These are phyloP conservation scores for Kryptolebias marmoratus DNA, from an alignment of 2,113 vertebrate genomes.

Conservation along the genomic window DNA sequence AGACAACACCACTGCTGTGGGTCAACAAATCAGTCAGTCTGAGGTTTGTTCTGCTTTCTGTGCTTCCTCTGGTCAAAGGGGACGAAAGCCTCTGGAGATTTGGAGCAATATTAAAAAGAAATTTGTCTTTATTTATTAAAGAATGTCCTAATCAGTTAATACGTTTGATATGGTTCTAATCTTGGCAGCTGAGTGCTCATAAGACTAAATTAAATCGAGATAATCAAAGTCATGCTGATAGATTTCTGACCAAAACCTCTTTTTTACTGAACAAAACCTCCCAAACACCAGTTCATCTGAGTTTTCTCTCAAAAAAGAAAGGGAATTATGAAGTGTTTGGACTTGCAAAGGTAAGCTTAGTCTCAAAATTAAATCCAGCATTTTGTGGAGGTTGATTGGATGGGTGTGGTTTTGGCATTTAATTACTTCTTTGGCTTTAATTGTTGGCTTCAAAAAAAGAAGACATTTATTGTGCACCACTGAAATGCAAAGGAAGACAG, in stretches of 20 bases:
- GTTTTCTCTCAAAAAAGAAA: background rate
- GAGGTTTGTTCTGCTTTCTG: conserved; percentile 17
- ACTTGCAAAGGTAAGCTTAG: background rate
- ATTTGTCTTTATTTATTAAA: conserved; percentile 10
- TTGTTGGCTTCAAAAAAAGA: too few species aligned
- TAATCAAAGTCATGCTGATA: background rate
- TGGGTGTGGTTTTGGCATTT: too few species aligned
- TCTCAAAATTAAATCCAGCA: too few species aligned
- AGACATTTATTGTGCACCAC: too few species aligned
- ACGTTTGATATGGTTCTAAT: background rate
- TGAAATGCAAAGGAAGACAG: too few species aligned
- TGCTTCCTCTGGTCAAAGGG: conserved; percentile 9
- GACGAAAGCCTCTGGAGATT: conserved; percentile 1
- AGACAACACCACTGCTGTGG: background rate
- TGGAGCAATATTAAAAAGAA: conserved; percentile 1
- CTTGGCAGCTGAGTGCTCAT: background rate
- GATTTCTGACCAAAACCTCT: background rate
- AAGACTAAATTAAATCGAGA: background rate
- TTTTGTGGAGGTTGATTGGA: too few species aligned
- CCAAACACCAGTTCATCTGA: background rate
- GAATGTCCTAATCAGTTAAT: background rate
- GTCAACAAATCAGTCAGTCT: conserved; percentile 14
- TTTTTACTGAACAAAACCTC: background rate
- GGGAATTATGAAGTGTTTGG: background rate
- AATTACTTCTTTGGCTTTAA: too few species aligned